Conservation (phyloP, 1,140 invertebrate genomes). For the Leguminivora glycinivorella region DNA sequence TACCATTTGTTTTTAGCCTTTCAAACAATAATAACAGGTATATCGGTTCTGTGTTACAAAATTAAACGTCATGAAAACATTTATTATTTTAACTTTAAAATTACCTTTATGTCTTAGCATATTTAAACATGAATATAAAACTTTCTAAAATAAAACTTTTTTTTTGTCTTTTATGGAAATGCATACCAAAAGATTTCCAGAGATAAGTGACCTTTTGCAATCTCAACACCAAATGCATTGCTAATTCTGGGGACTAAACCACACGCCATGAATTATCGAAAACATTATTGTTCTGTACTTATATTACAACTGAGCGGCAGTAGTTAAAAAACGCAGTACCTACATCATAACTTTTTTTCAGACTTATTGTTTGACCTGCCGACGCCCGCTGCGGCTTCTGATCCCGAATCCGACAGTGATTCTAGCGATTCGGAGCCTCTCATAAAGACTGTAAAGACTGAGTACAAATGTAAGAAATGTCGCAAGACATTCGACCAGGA, state of each 20-base stretch:
- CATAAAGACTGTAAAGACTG: not conserved
- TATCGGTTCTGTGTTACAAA: too few species aligned
- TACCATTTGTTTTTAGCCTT: too few species aligned
- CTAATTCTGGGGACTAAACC: not conserved
- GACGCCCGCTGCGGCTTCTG: not conserved
- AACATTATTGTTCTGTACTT: not conserved
- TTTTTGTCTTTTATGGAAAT: not conserved
- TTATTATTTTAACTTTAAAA: not conserved
- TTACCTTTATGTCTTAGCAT: not conserved
- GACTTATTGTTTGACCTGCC: not conserved
- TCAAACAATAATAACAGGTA: too few species aligned
- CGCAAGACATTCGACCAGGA: conserved; percentile 5
- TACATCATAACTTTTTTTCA: conserved; percentile 14
- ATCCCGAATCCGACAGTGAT: not conserved
- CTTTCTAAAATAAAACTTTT: not conserved
- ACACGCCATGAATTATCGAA: not conserved
- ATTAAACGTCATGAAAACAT: not conserved
- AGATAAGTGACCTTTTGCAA: not conserved
- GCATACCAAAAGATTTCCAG: not conserved
- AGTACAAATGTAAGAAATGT: conserved; percentile 5
- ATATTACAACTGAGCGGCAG: not conserved
- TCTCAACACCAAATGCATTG: not conserved
- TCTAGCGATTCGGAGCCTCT: not conserved
- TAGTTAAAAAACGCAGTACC: not conserved
- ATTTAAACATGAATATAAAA: not conserved